Evolutionary conservation across 2,888 invertebrate genomes (phyloP).

Genomic region (Eupithecia subfuscata): DNA sequence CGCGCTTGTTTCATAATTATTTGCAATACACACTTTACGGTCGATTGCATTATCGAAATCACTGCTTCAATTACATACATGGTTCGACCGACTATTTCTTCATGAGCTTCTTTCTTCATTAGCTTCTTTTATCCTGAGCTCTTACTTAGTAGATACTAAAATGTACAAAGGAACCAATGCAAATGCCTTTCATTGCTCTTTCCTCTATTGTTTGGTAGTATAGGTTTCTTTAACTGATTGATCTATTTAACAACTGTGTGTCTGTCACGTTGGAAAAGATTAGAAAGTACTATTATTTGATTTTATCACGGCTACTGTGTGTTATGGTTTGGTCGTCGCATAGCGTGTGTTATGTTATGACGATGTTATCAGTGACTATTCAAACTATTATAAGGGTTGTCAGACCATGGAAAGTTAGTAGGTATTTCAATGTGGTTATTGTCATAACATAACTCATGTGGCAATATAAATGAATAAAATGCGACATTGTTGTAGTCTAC

Average conservation of each 20-base stretch:
- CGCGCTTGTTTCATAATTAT: conserved; percentile 55
- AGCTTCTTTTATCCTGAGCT: neutral
- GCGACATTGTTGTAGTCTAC: conserved; percentile 15
- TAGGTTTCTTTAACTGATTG: neutral
- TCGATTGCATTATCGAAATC: conserved; percentile 58
- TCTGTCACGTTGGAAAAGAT: conserved; percentile 65
- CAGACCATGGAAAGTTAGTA: conserved; percentile 66
- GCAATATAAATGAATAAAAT: conserved; percentile 29
- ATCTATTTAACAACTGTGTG: neutral
- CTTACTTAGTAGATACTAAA: neutral
- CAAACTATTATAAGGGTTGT: conserved; percentile 59
- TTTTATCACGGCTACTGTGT: conserved; percentile 56
- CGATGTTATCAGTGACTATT: conserved; percentile 66
- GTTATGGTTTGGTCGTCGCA: conserved; percentile 44
- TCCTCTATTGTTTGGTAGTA: neutral
- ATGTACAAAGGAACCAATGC: neutral
- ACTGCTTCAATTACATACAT: conserved; percentile 44
- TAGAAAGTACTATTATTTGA: conserved; percentile 68
- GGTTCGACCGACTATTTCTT: conserved; percentile 6
- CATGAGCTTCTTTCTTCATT: neutral
- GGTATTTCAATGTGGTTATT: conserved; percentile 47
- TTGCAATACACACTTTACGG: conserved; percentile 57
- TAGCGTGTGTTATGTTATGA: conserved; percentile 49
- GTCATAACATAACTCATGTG: conserved; percentile 33
- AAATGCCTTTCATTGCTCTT: neutral